A percentile compares a stretch with the other conserved stretches of the same genome.
These are phyloP conservation scores for Mamestra configurata DNA, from an alignment of 1,140 invertebrate species.

Conservation along the genomic window DNA sequence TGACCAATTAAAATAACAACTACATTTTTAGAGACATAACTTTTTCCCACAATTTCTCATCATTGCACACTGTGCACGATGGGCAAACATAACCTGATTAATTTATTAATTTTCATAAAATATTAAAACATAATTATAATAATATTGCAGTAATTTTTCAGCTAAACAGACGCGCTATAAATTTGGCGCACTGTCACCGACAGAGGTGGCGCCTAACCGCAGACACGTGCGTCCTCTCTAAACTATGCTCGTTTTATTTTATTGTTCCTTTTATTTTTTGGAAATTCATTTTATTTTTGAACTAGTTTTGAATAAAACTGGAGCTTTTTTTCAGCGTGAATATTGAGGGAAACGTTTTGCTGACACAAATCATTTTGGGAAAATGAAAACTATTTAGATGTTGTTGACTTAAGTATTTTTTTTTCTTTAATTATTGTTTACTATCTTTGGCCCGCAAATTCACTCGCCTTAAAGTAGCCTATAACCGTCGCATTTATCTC, in stretches of 20 bases:
- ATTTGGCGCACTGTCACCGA: constrained; percentile 31
- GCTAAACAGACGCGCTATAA: constrained; percentile 42
- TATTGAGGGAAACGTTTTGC: too few relatives aligned
- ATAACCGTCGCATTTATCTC: too few relatives aligned
- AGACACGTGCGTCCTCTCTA: constrained; percentile 24
- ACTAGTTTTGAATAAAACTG: constrained; percentile 26
- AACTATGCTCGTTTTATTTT: constrained; percentile 37
- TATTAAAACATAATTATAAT: constrained; percentile 33
- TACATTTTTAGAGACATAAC: too few relatives aligned
- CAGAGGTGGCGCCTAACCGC: constrained; percentile 25
- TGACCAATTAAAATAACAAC: too few relatives aligned
- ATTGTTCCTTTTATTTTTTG: constrained; percentile 12
- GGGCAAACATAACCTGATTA: neutral
- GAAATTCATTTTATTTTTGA: constrained; percentile 7
- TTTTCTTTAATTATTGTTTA: too few relatives aligned
- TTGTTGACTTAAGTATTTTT: too few relatives aligned
- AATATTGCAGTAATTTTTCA: constrained; percentile 38
- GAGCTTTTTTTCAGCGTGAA: neutral
- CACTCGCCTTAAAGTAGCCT: too few relatives aligned
- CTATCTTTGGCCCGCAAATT: too few relatives aligned
- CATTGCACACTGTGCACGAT: neutral
- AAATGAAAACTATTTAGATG: too few relatives aligned
- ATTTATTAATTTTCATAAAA: constrained; percentile 3
- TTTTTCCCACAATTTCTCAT: neutral
- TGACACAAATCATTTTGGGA: too few relatives aligned